Evolutionary conservation across 2,888 invertebrate genomes (phyloP), one percentile per base, ranked within the genome.

Genomic region (Sialis lutaria): DNA sequence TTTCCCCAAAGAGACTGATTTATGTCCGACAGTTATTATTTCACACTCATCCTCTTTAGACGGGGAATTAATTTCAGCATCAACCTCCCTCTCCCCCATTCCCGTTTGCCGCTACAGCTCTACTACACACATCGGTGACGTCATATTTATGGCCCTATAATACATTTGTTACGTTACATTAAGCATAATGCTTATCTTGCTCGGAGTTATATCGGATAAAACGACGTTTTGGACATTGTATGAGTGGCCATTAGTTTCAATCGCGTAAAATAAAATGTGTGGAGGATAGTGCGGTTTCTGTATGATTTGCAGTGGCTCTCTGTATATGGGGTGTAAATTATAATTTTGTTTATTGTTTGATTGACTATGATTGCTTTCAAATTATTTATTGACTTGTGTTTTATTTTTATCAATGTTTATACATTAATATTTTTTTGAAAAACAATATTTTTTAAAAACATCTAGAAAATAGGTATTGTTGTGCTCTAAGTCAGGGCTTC

Each of bases 121-220:
- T 37, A 7, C 12, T 37, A 7, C 12, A 37, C 37, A n/a, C 37
- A 12, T 37, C 10, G 37, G 12, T 10, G 37, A n/a, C 31, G 22
- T 42, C 31, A 42, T 42, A 42, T 42, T 42, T 42, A 42, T 42
- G 42, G 31, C 31, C 42, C 10, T 12, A 39, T 39, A 39, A 42
- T 42, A 30, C 31, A 42, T 42, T 42, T 42, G 42, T 42, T 42
- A 32, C 42, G 42, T 30, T 30, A 42, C 42, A 42, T 42, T 42
- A 42, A 42, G 8, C 42, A 42, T 42, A 42, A 42, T 42, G 30
- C 42, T 42, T 42, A 42, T 42, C 42, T 30, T 31, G 31, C 22
- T 22, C 22, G 22, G 22, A 22, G 22, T 22, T 22, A 22, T 22
- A 22, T 22, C 22, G 22, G 22, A 22, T 22, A 22, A 22, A 22